These are phyloP conservation scores for Colletes gigas DNA, from an alignment of 1,140 invertebrate genomes.

Conservation along the genomic window DNA sequence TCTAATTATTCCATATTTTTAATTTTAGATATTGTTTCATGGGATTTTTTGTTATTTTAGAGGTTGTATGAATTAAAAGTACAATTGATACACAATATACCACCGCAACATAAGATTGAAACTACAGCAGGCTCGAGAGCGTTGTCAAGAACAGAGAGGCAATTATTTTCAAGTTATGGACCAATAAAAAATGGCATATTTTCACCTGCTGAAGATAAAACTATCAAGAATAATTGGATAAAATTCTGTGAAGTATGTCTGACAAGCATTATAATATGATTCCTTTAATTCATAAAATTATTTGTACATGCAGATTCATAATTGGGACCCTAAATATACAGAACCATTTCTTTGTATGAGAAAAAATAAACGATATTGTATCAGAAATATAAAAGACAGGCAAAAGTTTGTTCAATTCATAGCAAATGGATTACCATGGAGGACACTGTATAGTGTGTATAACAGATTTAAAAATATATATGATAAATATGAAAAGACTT, in stretches of 20 bases:
- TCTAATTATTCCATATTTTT: neutral
- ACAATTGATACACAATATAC: constrained; percentile 67
- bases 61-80: constrained; percentile 63
- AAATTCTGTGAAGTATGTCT: constrained; percentile 73
- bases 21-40: constrained; percentile 10
- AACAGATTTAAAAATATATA: constrained; percentile 69
- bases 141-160: constrained; percentile 45
- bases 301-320: constrained; percentile 61
- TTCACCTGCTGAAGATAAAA: constrained; percentile 68
- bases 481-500: constrained; percentile 13
- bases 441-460: constrained; percentile 72
- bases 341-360: constrained; percentile 67
- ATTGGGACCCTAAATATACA: constrained; percentile 65
- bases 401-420: constrained; percentile 74
- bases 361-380: constrained; percentile 53
- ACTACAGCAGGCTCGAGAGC: constrained; percentile 42
- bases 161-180: constrained; percentile 62
- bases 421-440: constrained; percentile 71
- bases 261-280: constrained; percentile 20
- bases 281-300: neutral
- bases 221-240: constrained; percentile 74
- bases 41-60: constrained; percentile 55
- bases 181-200: constrained; percentile 66
- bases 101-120: constrained; percentile 73
- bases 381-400: constrained; percentile 59